Conservation (phyloP, 2,113 vertebrate species). For the Chlorodrepanis virens region DNA sequence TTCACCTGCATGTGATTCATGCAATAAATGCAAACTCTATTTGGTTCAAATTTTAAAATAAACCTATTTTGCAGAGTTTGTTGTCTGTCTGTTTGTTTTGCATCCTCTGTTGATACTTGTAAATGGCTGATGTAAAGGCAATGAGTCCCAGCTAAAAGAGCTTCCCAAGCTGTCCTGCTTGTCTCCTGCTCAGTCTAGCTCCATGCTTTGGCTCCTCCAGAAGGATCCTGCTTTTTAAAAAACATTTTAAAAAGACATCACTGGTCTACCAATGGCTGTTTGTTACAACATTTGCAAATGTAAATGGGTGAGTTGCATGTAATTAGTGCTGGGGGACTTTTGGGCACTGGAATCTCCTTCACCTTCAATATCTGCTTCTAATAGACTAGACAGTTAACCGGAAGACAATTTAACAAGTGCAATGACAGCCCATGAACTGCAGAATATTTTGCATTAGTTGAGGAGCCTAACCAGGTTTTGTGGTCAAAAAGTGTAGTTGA, state of each 20-base stretch:
- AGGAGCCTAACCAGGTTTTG: background rate
- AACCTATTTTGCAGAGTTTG: slow-evolving; percentile 13
- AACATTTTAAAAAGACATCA: background rate
- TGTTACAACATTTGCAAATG: background rate
- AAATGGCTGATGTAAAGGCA: background rate
- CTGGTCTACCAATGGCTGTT: background rate
- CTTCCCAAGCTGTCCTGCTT: background rate
- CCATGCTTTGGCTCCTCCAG: background rate
- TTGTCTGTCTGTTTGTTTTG: background rate
- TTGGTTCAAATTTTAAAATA: slow-evolving; percentile 38
- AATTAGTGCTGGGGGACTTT: accelerated
- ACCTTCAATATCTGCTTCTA: background rate
- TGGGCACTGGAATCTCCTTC: background rate
- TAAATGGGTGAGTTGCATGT: background rate
- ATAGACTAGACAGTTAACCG: background rate
- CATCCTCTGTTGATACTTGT: background rate
- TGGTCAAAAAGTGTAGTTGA: background rate
- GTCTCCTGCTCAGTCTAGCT: background rate
- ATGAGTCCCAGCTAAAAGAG: background rate
- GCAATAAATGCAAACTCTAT: background rate
- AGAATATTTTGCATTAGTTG: background rate
- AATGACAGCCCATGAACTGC: background rate
- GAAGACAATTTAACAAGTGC: background rate
- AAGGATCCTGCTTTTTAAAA: background rate
- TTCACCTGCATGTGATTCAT: background rate